Percentiles rank a stretch among this genome's conserved stretches.
These are phyloP conservation scores for Mactromeris polynyma DNA, from an alignment of 2,888 invertebrate genomes.

Conservation along the genomic window DNA sequence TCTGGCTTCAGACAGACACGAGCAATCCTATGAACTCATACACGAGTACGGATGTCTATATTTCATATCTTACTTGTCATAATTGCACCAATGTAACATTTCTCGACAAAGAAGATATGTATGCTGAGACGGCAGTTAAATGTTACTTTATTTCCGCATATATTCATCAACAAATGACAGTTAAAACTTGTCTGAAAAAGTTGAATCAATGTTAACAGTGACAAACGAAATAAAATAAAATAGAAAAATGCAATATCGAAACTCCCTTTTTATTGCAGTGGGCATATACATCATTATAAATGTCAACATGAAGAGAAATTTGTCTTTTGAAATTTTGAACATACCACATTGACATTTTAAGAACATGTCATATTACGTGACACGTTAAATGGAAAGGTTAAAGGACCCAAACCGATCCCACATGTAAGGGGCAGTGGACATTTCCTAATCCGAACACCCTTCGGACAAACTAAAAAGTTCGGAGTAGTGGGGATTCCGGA, in stretches of 20 bases:
- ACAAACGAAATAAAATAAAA: background rate
- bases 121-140: background rate
- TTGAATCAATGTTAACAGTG: background rate
- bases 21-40: no score
- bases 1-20: no score
- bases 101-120: background rate
- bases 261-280: background rate
- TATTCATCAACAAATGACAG: background rate
- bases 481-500: no score
- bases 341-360: background rate
- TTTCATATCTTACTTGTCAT: no score
- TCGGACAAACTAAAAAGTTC: no score
- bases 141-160: constrained; percentile 4
- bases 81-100: no score
- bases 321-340: background rate
- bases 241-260: constrained; percentile 10
- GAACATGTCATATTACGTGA: background rate
- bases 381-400: background rate
- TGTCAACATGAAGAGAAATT: background rate
- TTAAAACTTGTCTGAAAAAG: background rate
- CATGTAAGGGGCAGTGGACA: no score
- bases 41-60: no score
- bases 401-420: background rate
- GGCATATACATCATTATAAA: background rate
- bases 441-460: no score